These are phyloP conservation scores for Arvicanthis niloticus DNA, from an alignment of 2,113 vertebrate genomes.

Conservation along the genomic window DNA sequence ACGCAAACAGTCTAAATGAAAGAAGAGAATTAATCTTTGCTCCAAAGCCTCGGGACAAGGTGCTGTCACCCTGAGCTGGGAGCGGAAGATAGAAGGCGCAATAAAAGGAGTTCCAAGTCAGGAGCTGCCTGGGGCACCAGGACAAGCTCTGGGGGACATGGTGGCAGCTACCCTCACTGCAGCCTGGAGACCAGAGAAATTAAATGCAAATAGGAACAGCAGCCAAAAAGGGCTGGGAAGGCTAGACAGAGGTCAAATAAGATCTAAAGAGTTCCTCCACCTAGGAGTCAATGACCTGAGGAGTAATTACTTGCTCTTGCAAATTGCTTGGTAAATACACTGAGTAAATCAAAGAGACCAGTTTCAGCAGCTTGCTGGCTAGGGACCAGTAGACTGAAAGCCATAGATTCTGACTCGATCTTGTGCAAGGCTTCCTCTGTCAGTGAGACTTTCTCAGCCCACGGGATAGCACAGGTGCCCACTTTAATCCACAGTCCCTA, in stretches of 20 bases:
- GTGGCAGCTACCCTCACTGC: neutral
- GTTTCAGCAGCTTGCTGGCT: neutral
- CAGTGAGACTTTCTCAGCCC: neutral
- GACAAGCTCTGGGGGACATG: fast-evolving
- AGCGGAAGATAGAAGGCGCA: neutral
- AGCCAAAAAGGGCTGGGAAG: neutral
- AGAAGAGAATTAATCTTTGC: slow-evolving; percentile 49
- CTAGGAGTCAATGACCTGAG: slow-evolving; percentile 63
- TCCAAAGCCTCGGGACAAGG: neutral
- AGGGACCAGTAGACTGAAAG: neutral
- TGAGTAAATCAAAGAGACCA: slow-evolving; percentile 69
- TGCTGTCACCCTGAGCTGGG: neutral
- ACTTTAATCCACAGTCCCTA: neutral
- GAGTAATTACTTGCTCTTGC: slow-evolving; percentile 71
- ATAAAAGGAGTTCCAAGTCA: neutral
- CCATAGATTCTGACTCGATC: neutral
- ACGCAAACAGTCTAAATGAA: slow-evolving; percentile 14
- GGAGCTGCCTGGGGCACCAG: neutral
- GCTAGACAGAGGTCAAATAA: slow-evolving; percentile 47
- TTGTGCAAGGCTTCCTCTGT: neutral
- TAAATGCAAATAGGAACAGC: neutral
- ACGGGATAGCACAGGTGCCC: neutral
- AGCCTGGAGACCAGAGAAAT: neutral
- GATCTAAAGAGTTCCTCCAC: slow-evolving; percentile 43
- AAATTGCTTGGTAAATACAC: slow-evolving; percentile 73